Evolutionary conservation across 2,113 vertebrate species (phyloP), one percentile per base, ranked within the genome.

Genomic region (Protobothrops mucrosquamatus): DNA sequence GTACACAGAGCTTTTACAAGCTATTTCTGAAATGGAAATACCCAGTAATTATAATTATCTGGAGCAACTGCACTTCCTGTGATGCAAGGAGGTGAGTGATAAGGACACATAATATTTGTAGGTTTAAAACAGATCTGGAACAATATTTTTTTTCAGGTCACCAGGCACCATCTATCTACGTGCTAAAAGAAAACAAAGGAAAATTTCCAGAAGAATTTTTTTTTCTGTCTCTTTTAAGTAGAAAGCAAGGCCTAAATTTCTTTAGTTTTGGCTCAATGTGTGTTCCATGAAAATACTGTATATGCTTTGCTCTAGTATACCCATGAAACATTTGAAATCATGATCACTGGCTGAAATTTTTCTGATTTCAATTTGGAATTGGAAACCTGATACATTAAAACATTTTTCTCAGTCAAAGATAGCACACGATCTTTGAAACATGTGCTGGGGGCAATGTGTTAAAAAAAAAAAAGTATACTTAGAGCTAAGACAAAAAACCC

Each of bases 21-120:
- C 96, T 96, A 98, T 95, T 96, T 97, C 95, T 96, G 95, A 96
- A 97, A 98, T 97, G 94, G 97, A 97, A 98, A 98, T 98, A 98
- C 93, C 90, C 85, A 94, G 93, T 96, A 98, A 97, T 98, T 96
- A 97, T 96, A 95, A 97, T 98, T 97, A 97, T 96, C 96, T 97
- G 97, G 94, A 97, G 96, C 96, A 93, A 91, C 90, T 95, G 95
- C 90, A 95, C 94, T 97, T 97, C 96, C 97, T 96, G 93, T 94
- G 93, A 92, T 95, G 55, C 89, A 94, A 92, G 89, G 94, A 96
- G 14, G 2, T 85, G 92, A 95, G 55, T 93, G 96, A 95, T 95
- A 93, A 95, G 96, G 92, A 94, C 93, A 61, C 15, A 22, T 92
- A 22, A 92, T 95, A 95, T 96, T 94, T 94, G 93, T 89, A 91